These are phyloP conservation scores for Noctua janthina DNA, from an alignment of 2,888 invertebrate genomes.

Conservation along the genomic window DNA sequence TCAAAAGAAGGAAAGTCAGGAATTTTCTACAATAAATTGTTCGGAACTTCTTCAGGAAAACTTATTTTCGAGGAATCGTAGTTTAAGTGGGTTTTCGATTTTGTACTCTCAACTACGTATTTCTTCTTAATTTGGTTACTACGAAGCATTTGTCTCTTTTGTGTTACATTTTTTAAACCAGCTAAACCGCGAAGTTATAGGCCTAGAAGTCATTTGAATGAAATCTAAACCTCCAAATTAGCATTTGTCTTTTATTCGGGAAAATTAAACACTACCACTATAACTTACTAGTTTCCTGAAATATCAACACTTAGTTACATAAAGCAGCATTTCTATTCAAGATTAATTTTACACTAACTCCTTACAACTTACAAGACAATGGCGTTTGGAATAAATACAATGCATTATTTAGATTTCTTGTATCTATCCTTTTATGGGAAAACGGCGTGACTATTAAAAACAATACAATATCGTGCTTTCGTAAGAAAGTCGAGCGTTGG, in stretches of 20 bases:
- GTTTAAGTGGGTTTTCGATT: background rate
- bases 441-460: constrained; percentile 43
- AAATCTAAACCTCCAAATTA: background rate
- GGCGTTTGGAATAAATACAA: constrained; percentile 52
- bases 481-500: constrained; percentile 53
- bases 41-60: background rate
- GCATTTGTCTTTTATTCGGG: background rate
- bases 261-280: background rate
- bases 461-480: constrained; percentile 50
- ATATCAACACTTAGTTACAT: constrained; percentile 6
- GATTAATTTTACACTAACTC: constrained; percentile 38
- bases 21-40: background rate
- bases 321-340: constrained; percentile 34
- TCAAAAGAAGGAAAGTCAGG: background rate
- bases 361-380: constrained; percentile 47
- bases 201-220: background rate
- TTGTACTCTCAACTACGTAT: background rate
- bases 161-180: background rate
- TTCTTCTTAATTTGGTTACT: background rate
- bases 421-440: constrained; percentile 46
- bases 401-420: constrained; percentile 48
- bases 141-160: background rate
- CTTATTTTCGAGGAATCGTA: background rate
- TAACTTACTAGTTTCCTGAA: background rate
- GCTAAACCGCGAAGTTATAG: background rate